Base-by-base conservation (phyloP, 92 coral and sea anemone genomes). In the Siderastrea radians region DNA sequence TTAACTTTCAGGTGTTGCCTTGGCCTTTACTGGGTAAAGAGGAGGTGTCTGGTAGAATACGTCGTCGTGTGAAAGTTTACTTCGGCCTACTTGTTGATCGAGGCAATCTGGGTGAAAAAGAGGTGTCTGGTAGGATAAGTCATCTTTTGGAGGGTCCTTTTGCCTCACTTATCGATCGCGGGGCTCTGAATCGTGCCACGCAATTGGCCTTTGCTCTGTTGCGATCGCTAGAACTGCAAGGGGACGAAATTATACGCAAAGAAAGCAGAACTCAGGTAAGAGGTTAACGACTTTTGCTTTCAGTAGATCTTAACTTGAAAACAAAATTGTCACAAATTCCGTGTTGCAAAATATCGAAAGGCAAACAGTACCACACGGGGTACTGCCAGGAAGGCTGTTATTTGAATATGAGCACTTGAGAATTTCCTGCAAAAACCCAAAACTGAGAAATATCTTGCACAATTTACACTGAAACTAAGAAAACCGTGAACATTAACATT, bases 1-100 rank as follows among this genome's bases (percentile, higher is more conserved):
- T 76, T 44, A 47, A 57, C 38, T 57, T 76, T 5, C 51, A 76
- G 81, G 81, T 76, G 57, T 76, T 76, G 1, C 81, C 81, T 44
- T 76, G 81, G 81, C 68, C 68, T 76, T 5, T 11, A 10, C 52
- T 74, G 64, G 48, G 62, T 10, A 52, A 43, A 50, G 17, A 57
- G 6, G 26, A 57, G 1, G 81, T 52, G 52, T 45, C 68, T 12
- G 43, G 44, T 46, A 59, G 58, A 38, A 76, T 76, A 59, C 5
- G 4, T 15, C 38, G 68, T 76, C 49, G 57, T 14, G 9, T 76
- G 51, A 68, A 76, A 76, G 53, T 26, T 5, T 63, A 51, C 1
- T 43, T 76, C 2, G 81, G 11, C 68, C 17, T 15, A 9, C 8
- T 5, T 58, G 58, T 57, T 59, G 63, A 16, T 43, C 2, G 81